A percentile compares a stretch with the other conserved stretches of the same genome.
Evolutionary conservation across 2,888 invertebrate genomes (phyloP).

Genomic region (Aphidius colemani): DNA sequence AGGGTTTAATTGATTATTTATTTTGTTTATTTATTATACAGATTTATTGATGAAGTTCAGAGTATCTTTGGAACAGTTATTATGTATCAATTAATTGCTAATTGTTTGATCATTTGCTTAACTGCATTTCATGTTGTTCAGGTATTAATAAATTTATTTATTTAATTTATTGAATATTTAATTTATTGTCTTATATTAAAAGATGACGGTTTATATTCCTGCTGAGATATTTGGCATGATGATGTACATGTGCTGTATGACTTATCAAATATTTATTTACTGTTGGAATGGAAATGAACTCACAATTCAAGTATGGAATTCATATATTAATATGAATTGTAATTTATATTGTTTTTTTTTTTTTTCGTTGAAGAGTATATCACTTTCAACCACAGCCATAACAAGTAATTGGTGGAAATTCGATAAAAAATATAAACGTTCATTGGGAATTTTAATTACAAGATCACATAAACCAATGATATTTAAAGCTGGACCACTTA

Average conservation of each 20-base stretch:
- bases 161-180: background rate
- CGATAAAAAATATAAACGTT: constrained; percentile 38
- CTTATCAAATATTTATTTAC: constrained; percentile 48
- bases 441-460: constrained; percentile 40
- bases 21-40: constrained; percentile 28
- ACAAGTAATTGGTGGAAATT: constrained; percentile 46
- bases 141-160: constrained; percentile 32
- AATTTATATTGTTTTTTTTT: background rate
- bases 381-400: constrained; percentile 40
- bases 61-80: constrained; percentile 41
- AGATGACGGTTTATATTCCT: constrained; percentile 41
- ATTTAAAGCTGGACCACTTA: constrained; percentile 41
- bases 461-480: constrained; percentile 31
- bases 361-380: constrained; percentile 39
- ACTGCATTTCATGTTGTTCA: constrained; percentile 45
- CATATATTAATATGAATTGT: background rate
- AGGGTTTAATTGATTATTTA: background rate
- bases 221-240: constrained; percentile 42
- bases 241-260: constrained; percentile 44
- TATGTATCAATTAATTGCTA: constrained; percentile 42
- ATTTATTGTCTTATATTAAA: constrained; percentile 6
- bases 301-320: constrained; percentile 42
- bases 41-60: constrained; percentile 39
- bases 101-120: constrained; percentile 46
- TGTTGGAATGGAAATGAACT: constrained; percentile 51